phyloP scores from a whole-genome alignment of 2,113 vertebrate species.

The Holacanthus passer region DNA sequence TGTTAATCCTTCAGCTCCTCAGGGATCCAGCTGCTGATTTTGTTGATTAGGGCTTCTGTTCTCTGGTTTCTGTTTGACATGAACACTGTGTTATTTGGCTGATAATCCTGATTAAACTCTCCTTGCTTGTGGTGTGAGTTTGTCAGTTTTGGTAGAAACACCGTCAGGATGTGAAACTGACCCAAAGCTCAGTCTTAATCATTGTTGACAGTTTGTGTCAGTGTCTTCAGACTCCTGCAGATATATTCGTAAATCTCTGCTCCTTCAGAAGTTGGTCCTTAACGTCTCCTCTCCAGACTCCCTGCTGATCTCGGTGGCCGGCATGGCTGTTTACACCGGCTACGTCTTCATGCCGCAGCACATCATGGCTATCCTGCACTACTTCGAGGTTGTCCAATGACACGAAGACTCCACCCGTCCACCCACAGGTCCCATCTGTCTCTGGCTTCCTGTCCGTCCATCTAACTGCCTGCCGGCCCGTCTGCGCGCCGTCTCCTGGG shows the following conservation, averaged over 20 bases:
- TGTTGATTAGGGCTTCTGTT: neutral
- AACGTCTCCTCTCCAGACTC: constrained; percentile 86
- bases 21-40: neutral
- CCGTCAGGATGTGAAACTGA: too few relatives aligned
- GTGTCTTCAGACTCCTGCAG: neutral
- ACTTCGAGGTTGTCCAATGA: constrained; percentile 97
- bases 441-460: constrained; percentile 26
- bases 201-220: too few relatives aligned
- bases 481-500: neutral
- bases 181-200: too few relatives aligned
- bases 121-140: too few relatives aligned
- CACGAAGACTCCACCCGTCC: neutral
- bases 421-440: neutral
- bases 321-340: constrained; percentile 96
- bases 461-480: neutral
- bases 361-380: constrained; percentile 98
- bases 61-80: neutral
- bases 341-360: constrained; percentile 99
- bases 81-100: neutral
- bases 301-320: constrained; percentile 92
- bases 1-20: neutral
- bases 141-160: too few relatives aligned
- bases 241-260: neutral
- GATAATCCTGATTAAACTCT: neutral
- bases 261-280: constrained; percentile 35